Percentiles rank a stretch among this genome's conserved stretches.
Evolutionary conservation across 2,888 invertebrate genomes (phyloP).

Genomic region (Drosophila nr. perissopoda): DNA sequence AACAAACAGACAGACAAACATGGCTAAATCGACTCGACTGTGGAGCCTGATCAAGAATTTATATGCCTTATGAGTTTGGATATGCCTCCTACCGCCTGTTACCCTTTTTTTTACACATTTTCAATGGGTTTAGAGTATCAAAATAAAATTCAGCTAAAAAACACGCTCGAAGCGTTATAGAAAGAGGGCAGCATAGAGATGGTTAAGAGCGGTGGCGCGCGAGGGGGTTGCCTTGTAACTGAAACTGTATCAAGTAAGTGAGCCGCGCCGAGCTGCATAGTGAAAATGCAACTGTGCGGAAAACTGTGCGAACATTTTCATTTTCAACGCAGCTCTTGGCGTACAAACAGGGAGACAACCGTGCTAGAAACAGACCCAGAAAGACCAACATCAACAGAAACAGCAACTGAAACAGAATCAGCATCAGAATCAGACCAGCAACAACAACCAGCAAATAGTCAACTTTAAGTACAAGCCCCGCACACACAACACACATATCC

Average conservation of each 20-base stretch:
- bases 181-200: background rate
- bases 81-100: background rate
- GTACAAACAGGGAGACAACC: constrained; percentile 44
- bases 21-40: background rate
- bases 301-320: constrained; percentile 82
- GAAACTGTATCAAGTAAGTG: constrained; percentile 80
- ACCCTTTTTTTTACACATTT: background rate
- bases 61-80: background rate
- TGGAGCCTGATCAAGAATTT: background rate
- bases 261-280: constrained; percentile 78
- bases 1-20: background rate
- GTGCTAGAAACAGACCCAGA: constrained; percentile 5
- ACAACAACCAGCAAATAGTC: constrained; percentile 76
- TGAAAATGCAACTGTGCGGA: constrained; percentile 81
- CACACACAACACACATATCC: constrained; percentile 24
- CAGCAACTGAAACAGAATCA: constrained; percentile 10
- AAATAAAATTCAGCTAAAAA: constrained; percentile 46
- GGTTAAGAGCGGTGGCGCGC: background rate
- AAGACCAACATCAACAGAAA: constrained; percentile 1
- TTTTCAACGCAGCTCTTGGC: constrained; percentile 80
- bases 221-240: constrained; percentile 9
- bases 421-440: constrained; percentile 41
- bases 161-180: constrained; percentile 6
- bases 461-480: constrained; percentile 72
- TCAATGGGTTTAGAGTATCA: constrained; percentile 1